phyloP scores from a whole-genome alignment of 2,888 invertebrate species.

The Ectemnius lituratus region DNA sequence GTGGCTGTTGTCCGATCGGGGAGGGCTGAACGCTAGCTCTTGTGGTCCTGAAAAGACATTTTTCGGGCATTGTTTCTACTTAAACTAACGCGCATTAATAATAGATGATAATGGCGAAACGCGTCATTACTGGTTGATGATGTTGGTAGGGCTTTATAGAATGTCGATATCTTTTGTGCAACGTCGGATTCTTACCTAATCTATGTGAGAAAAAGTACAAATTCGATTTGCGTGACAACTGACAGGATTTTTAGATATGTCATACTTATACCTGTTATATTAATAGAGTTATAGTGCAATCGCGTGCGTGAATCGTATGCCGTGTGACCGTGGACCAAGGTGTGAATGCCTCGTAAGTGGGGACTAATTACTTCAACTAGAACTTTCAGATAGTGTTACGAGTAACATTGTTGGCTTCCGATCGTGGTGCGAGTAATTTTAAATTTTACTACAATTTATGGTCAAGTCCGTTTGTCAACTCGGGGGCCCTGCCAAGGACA shows the following conservation, averaged over 20 bases:
- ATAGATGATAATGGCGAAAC: slow-evolving; percentile 46
- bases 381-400: slow-evolving; percentile 60
- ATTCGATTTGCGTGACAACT: slow-evolving; percentile 74
- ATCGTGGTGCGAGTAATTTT: slow-evolving; percentile 58
- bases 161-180: slow-evolving; percentile 67
- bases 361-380: slow-evolving; percentile 65
- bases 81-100: slow-evolving; percentile 61
- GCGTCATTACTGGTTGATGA: slow-evolving; percentile 56
- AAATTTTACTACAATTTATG: slow-evolving; percentile 59
- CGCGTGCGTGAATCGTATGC: slow-evolving; percentile 72
- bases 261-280: slow-evolving; percentile 73
- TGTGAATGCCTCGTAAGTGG: slow-evolving; percentile 69
- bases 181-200: slow-evolving; percentile 68
- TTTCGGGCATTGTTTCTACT: slow-evolving; percentile 74
- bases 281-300: slow-evolving; percentile 75
- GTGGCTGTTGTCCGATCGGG: slow-evolving; percentile 75
- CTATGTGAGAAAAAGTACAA: slow-evolving; percentile 73
- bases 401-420: slow-evolving; percentile 64
- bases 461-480: slow-evolving; percentile 56
- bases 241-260: slow-evolving; percentile 72
- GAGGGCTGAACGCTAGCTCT: slow-evolving; percentile 75
- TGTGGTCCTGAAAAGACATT: slow-evolving; percentile 66
- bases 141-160: slow-evolving; percentile 69
- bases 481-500: slow-evolving; percentile 65
- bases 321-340: slow-evolving; percentile 75